Evolutionary conservation across 2,113 vertebrate genomes (phyloP), one percentile per base, ranked within the genome.

Genomic region (Chloropsis hardwickii): DNA sequence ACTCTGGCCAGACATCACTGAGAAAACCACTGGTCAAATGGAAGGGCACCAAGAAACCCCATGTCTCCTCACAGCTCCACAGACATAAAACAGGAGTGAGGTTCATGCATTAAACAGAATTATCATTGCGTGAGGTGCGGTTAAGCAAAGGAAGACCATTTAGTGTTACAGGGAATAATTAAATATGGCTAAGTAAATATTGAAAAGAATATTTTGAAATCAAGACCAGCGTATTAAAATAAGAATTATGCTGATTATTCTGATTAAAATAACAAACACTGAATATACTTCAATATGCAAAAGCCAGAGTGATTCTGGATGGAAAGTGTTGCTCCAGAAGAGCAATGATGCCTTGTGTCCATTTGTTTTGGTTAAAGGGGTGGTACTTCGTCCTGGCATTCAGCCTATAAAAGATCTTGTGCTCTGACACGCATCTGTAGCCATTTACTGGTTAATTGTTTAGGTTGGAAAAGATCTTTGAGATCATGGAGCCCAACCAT

Each of bases 401-500:
- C 10, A 50, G 22, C 19, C 21, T 37, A 8, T 27, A 35, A 24
- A 64, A 35, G 56, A 19, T n/a, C 70, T 45, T 64, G 35, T 44
- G 24, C 69, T 33, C 9, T 5, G 8, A 23, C 6, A 14, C 0
- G 2, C 3, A 57, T 57, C 18, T 35, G 16, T 9, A 37, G 15
- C 31, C 67, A 39, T 78, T 69, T 61, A 19, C 28, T 27, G 27
- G 27, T 27, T 18, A 44, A 40, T 40, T 20, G 10, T 42, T 57
- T 29, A 9, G 14, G n/a, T 14, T 15, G 39, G 27, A 29, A 64
- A 76, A n/a, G 31, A 19, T n/a, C 10, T 71, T 27, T 39, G 27
- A 58, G 33, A 10, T 8, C 27, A 23, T 5, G 0, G 2, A 57
- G 54, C 11, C 25, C 61, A 57, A 5, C 24, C 1, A 2, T 47